Conservation (phyloP, 2,888 invertebrate genomes). For the Morpho deidamia region DNA sequence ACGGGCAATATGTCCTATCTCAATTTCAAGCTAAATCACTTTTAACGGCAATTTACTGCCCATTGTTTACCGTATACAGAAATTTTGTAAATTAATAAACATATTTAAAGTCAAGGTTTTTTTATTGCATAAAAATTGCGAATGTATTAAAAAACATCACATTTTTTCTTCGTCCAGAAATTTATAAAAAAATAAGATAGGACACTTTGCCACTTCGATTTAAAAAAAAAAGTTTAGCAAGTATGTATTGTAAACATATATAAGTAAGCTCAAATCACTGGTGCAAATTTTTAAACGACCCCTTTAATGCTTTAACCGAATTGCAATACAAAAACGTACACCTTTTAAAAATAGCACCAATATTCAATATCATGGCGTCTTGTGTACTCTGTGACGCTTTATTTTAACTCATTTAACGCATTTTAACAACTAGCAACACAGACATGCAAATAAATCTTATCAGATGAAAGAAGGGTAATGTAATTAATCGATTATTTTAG, state of each 20-base stretch:
- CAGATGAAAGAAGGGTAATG: conserved; percentile 21
- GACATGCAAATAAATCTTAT: conserved; percentile 40
- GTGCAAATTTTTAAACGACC: conserved; percentile 39
- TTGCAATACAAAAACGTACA: conserved; percentile 13
- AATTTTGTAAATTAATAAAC: too few species aligned
- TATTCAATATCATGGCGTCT: conserved; percentile 64
- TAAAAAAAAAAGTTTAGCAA: conserved; percentile 23
- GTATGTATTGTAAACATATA: too few species aligned
- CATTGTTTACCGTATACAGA: too few species aligned
- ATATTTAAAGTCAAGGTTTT: too few species aligned
- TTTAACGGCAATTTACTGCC: too few species aligned
- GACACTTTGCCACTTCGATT: too few species aligned
- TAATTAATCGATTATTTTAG: conserved; percentile 8
- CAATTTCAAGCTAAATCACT: too few species aligned
- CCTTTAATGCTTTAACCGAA: conserved; percentile 6
- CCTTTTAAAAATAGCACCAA: conserved; percentile 67
- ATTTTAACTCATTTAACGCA: conserved; percentile 38
- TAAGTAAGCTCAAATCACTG: conserved; percentile 54
- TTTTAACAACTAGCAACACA: conserved; percentile 54
- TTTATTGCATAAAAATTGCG: too few species aligned
- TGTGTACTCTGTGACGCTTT: conserved; percentile 22
- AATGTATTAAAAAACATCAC: too few species aligned
- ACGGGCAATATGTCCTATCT: too few species aligned
- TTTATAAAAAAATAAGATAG: too few species aligned
- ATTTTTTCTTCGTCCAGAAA: too few species aligned